A percentile compares a stretch with the other conserved stretches of the same genome.
Conservation (phyloP, 2,888 invertebrate species). For the Heliconius ismenius region DNA sequence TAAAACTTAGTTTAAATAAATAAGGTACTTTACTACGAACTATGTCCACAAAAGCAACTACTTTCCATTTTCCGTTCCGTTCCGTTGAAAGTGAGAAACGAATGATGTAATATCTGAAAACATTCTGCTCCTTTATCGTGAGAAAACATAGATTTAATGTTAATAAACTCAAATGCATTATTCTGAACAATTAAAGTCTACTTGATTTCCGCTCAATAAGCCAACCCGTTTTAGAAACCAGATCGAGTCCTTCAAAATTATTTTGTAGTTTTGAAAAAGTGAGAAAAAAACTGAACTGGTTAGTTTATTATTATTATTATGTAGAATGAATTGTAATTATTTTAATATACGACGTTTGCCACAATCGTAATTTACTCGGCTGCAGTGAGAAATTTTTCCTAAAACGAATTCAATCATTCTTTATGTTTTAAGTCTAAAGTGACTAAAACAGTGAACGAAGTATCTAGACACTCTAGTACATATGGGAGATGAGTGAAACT, state of each 20-base stretch:
- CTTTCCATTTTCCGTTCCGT: too few species aligned
- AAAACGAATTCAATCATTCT: not conserved
- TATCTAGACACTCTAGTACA: not conserved
- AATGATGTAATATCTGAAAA: too few species aligned
- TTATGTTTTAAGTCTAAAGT: not conserved
- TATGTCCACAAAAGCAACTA: too few species aligned
- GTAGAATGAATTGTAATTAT: not conserved
- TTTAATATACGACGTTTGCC: not conserved
- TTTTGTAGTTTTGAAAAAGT: constrained; percentile 18
- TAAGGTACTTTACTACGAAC: too few species aligned
- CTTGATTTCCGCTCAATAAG: constrained; percentile 12
- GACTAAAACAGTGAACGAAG: not conserved
- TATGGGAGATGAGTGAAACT: too few species aligned
- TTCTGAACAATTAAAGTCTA: constrained; percentile 12
- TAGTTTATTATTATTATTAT: constrained; percentile 1
- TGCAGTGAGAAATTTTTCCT: not conserved
- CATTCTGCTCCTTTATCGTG: too few species aligned
- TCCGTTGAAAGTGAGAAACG: too few species aligned
- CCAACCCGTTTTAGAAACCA: constrained; percentile 15
- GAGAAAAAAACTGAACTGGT: not conserved
- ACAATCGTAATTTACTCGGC: not conserved
- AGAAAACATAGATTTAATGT: not conserved
- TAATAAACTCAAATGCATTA: constrained; percentile 13
- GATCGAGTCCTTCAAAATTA: constrained; percentile 20
- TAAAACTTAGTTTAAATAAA: too few species aligned